Conservation (phyloP, 2,888 invertebrate species). For the Hypsopygia costalis region DNA sequence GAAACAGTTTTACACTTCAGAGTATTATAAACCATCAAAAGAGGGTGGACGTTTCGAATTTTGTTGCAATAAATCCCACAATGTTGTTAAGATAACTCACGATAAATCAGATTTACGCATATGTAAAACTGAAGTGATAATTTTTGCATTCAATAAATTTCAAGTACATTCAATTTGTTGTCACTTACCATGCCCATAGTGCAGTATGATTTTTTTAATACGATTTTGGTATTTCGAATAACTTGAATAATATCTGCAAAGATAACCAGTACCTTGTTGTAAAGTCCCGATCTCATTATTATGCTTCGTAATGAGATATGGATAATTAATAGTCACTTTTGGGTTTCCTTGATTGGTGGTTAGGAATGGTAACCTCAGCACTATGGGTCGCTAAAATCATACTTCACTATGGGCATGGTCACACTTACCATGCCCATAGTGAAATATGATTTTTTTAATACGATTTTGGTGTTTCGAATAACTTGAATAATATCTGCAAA, state of each 20-base stretch:
- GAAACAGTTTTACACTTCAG: no score
- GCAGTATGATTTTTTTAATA: not conserved
- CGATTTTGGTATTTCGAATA: constrained; percentile 16
- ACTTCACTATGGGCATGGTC: no score
- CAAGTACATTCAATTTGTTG: constrained; percentile 38
- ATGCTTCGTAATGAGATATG: no score
- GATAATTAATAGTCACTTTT: no score
- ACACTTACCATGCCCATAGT: constrained; percentile 19
- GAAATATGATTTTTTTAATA: not conserved
- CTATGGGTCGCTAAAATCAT: no score
- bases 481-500: constrained; percentile 1
- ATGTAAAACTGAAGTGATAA: constrained; percentile 44
- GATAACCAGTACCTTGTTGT: no score
- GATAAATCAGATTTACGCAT: constrained; percentile 49
- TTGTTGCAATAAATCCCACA: constrained; percentile 31
- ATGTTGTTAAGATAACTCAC: constrained; percentile 43
- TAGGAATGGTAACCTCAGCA: no score
- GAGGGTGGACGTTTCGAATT: constrained; percentile 32
- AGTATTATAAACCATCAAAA: constrained; percentile 16
- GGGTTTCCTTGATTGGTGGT: no score
- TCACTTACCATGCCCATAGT: constrained; percentile 20
- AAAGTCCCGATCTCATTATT: no score
- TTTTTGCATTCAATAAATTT: constrained; percentile 47
- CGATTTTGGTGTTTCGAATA: constrained; percentile 16
- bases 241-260: constrained; percentile 1